Percentiles rank a stretch among this genome's conserved stretches.
Conservation (phyloP, 2,797 vertebrate genomes). For the Dallia pectoralis region DNA sequence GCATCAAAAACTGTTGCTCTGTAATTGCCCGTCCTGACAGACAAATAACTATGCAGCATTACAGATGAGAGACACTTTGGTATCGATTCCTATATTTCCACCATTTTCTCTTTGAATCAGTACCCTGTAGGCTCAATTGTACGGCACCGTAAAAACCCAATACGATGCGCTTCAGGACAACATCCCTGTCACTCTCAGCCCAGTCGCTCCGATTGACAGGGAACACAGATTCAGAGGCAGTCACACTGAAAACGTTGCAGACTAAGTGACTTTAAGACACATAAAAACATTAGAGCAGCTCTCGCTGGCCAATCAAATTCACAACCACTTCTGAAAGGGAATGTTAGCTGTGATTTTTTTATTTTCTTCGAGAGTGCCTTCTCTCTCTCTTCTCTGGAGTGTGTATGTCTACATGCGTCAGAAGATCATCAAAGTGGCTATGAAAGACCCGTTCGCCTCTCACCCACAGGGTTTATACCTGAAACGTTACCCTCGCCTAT, state of each 20-base stretch:
- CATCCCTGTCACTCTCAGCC: background rate
- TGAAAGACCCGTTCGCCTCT: background rate
- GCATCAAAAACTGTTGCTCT: background rate
- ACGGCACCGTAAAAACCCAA: background rate
- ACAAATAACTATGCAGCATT: slow-evolving; percentile 1
- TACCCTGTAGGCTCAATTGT: background rate
- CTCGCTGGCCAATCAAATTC: background rate
- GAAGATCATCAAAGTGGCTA: background rate
- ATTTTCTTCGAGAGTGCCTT: background rate
- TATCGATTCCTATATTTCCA: background rate
- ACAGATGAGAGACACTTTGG: slow-evolving; percentile 9
- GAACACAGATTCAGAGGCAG: background rate
- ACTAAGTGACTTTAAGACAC: background rate
- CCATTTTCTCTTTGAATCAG: background rate
- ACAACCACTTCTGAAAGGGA: background rate
- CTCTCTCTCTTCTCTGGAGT: background rate
- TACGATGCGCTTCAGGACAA: background rate
- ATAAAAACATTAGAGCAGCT: background rate
- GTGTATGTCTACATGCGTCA: background rate
- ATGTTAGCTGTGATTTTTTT: background rate
- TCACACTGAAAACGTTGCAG: background rate
- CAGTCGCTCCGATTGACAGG: slow-evolving; percentile 3
- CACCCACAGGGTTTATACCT: background rate
- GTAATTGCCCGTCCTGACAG: slow-evolving; percentile 5
- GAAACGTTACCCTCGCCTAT: background rate